phyloP scores from a whole-genome alignment of 2,113 vertebrate species.

The Mustelus asterias region DNA sequence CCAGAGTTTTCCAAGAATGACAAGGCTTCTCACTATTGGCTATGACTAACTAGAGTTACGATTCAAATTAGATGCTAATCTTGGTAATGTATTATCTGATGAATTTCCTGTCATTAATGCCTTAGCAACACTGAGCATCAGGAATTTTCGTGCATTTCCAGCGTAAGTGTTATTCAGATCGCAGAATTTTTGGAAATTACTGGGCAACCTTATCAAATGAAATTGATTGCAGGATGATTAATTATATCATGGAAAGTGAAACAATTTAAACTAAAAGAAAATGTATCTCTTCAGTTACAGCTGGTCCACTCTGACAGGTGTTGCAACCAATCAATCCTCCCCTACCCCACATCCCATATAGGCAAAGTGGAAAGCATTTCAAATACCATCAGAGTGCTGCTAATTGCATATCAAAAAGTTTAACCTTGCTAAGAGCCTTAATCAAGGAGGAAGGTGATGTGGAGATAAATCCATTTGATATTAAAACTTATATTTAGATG shows the following conservation, averaged over 20 bases:
- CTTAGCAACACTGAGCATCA: background rate
- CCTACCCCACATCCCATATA: background rate
- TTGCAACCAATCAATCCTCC: background rate
- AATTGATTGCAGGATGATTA: background rate
- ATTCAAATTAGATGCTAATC: background rate
- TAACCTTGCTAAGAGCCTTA: background rate
- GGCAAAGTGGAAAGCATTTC: background rate
- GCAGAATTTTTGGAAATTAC: background rate
- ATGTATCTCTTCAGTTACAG: background rate
- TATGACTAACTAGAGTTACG: background rate
- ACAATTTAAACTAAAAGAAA: background rate
- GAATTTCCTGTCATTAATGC: background rate
- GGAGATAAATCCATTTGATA: background rate
- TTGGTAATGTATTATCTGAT: background rate
- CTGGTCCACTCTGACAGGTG: background rate
- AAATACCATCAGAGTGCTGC: background rate
- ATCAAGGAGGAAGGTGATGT: background rate
- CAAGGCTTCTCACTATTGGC: background rate
- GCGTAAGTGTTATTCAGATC: background rate
- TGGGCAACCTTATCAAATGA: background rate
- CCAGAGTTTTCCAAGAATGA: background rate
- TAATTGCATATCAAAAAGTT: background rate
- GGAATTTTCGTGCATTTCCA: background rate
- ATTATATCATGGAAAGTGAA: background rate
- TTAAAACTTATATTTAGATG: too few species aligned